These are phyloP conservation scores for Musca domestica DNA, from an alignment of 1,140 invertebrate genomes.

Conservation along the genomic window DNA sequence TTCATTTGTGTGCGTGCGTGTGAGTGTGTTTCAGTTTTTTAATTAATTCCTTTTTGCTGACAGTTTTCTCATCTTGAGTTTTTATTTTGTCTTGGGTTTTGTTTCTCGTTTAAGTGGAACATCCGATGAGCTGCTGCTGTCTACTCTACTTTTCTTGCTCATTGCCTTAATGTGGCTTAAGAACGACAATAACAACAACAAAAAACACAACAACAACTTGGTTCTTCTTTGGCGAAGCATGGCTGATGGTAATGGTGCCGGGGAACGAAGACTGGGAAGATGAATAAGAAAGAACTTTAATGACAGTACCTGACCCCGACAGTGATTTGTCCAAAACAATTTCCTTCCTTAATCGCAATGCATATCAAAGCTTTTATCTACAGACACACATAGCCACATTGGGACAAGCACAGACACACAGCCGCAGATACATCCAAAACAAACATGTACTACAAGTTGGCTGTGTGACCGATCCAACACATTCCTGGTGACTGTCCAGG, in stretches of 20 bases:
- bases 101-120: neutral
- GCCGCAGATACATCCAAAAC: neutral
- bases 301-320: conserved; percentile 29
- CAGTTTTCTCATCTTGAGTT: too few relatives aligned
- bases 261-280: too few relatives aligned
- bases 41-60: too few relatives aligned
- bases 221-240: too few relatives aligned
- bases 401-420: neutral
- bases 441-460: neutral
- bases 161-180: too few relatives aligned
- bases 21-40: too few relatives aligned
- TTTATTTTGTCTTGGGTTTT: too few relatives aligned
- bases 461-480: neutral
- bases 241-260: too few relatives aligned
- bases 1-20: too few relatives aligned
- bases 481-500: neutral
- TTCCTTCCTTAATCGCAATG: conserved; percentile 53
- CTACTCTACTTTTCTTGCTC: neutral
- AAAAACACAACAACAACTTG: too few relatives aligned
- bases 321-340: conserved; percentile 51
- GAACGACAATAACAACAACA: too few relatives aligned
- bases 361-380: conserved; percentile 27
- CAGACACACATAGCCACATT: neutral
- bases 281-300: neutral
- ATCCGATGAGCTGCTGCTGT: neutral